Base-by-base conservation (phyloP, 2,797 vertebrate genomes). In the Hydrocynus forskahlii region DNA sequence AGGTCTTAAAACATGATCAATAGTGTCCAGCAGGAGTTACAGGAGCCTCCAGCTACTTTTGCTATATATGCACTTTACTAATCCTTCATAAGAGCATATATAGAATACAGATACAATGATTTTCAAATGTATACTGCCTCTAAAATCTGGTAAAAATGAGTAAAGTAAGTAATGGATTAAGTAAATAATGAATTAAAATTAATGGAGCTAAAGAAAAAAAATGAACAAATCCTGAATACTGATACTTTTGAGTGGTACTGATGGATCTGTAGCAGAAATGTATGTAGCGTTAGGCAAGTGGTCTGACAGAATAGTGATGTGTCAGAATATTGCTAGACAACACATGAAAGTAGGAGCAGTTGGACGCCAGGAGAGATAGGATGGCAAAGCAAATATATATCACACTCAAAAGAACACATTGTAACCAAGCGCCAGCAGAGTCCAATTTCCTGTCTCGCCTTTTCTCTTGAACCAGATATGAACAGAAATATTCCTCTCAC, bases 401-500 rank as follows among this genome's bases (percentile, higher is more conserved):
- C 54, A 74, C 38, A 21, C 62, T 50, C 14, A 82, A 29, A 55
- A 12, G 29, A 75, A 68, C 25, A 57, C 55, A 67, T 40, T 38
- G 77, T 55, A 63, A 82, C 62, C 38, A 23, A 0, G 29, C 7
- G 17, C 8, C 55, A 64, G 10, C 40, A 64, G 67, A 75, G 76
- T 83, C 68, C 43, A 85, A 85, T 75, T 81, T 85, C 84, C 78
- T 78, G 48, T 78, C 81, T 83, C 59, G 38, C 69, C 50, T 60
- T 29, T 62, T 68, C 70, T 77, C 25, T 29, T 40, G 12, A 50
- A 21, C 19, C 45, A 38, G 35, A 57, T 48, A 40, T 29, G 19
- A 70, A 73, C 75, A 78, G 70, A 81, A 79, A 75, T 67, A 73
- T 74, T 71, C 7, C 10, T 29, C 48, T 13, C 74, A 14, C 40